Evolutionary conservation across 1,140 invertebrate species (phyloP), one percentile per base, ranked within the genome.

Genomic region (Zaprionus capensis): DNA sequence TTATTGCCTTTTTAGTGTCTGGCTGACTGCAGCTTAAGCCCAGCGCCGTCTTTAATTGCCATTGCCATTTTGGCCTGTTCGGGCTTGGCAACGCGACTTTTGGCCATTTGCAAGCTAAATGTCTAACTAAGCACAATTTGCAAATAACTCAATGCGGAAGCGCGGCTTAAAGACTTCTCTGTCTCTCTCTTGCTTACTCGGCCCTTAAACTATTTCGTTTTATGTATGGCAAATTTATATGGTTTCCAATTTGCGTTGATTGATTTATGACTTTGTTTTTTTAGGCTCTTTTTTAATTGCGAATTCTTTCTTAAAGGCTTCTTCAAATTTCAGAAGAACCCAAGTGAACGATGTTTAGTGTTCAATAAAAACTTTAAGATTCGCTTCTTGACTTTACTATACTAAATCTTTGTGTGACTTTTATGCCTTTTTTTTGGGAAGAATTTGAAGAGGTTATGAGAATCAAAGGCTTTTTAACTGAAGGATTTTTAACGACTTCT

Each of bases 41-140:
- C 59, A 44, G 71, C 65, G 71, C 75, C 46, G 46, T 71, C 81
- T 75, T 86, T 87, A 87, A 87, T 87, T 87, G 81, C 81, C 78
- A 66, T 82, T 87, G 83, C 71, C 82, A 80, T 87, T 80, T 86
- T 46, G 62, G 58, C 78, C 51, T n/a, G 22, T 4, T 15, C 51
- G 61, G 68, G 62, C 55, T 61, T 71, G 68, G 56, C 73, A 64
- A 4, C 53, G 41, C 41, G 67, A 64, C 61, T 71, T 64, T 75
- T 75, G 72, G 59, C 67, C 67, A 71, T 74, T 74, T 63, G 14
- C 59, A 41, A 15, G 34, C 53, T 26, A 64, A 71, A 71, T 75
- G 72, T 59, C 59, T 31, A 55, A 57, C 53, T 31, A 44, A 57
- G 46, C 70, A 70, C 59, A 75, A 70, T 58, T 71, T 61, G 67